phyloP scores from a whole-genome alignment of 2,113 vertebrate genomes.

The Bubo blakistoni region DNA sequence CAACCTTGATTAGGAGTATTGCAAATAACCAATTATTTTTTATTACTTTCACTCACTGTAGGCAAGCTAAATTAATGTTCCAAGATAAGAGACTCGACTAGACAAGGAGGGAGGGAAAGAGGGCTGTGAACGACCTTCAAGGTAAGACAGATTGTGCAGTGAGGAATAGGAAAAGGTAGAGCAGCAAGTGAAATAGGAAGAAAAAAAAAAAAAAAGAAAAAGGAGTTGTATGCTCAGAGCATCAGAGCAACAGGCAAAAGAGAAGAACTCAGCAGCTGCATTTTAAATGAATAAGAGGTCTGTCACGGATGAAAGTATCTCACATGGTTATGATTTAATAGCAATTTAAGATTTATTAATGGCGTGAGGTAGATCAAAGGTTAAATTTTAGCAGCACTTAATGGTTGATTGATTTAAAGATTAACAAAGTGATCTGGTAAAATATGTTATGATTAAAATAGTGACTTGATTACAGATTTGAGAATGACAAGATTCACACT shows the following conservation, averaged over 20 bases:
- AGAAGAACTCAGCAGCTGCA: not conserved
- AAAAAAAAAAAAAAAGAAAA: not conserved
- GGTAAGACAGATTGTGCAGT: not conserved
- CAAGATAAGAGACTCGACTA: not conserved
- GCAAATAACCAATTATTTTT: conserved; percentile 52
- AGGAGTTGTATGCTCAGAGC: not conserved
- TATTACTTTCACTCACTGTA: conserved; percentile 25
- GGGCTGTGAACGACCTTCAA: not conserved
- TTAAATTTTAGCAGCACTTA: no score
- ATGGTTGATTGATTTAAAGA: no score
- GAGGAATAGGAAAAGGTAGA: not conserved
- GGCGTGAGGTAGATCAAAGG: no score
- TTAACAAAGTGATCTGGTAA: no score
- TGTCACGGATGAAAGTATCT: no score
- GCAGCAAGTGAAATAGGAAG: not conserved
- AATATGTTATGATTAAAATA: no score
- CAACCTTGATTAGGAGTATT: conserved; percentile 28
- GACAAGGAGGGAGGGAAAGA: not conserved
- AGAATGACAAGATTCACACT: no score
- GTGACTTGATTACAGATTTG: no score
- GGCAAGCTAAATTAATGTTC: conserved; percentile 47
- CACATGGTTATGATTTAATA: no score
- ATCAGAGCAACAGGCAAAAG: not conserved
- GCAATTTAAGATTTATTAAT: no score
- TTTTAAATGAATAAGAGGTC: not conserved